These are phyloP conservation scores for Garrulus glandarius DNA, from an alignment of 2,797 vertebrate genomes.

Conservation along the genomic window DNA sequence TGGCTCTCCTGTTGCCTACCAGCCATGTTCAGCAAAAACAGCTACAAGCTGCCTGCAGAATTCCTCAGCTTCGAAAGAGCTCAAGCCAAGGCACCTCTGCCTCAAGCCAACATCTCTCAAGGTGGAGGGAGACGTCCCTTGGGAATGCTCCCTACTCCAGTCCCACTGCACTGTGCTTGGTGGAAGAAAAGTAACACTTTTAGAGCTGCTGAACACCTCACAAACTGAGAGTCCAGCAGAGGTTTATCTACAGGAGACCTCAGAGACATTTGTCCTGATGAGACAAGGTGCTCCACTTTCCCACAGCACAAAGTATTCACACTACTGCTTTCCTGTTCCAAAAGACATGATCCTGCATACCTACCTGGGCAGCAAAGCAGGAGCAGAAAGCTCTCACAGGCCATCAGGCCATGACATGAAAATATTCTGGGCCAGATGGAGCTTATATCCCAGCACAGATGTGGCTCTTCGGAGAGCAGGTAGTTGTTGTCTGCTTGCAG, in stretches of 20 bases:
- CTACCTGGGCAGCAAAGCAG: background rate
- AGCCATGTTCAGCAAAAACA: background rate
- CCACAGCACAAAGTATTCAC: background rate
- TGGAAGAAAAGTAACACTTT: rapidly evolving
- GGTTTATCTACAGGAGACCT: background rate
- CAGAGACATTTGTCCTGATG: background rate
- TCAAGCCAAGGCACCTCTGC: background rate
- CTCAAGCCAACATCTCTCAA: background rate
- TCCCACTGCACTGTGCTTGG: background rate
- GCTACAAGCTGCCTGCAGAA: background rate
- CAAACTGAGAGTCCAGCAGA: background rate
- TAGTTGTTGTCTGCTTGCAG: background rate
- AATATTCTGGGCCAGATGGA: background rate
- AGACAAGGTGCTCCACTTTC: background rate
- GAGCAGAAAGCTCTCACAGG: background rate
- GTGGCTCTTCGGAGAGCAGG: background rate
- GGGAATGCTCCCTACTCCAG: background rate
- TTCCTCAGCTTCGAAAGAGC: background rate
- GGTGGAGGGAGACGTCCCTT: background rate
- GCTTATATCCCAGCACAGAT: background rate
- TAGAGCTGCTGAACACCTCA: background rate
- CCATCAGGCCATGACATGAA: background rate
- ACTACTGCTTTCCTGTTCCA: background rate
- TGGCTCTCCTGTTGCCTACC: background rate
- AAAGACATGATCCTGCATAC: background rate